Evolutionary conservation across 2,888 invertebrate genomes (phyloP).

Genomic region (Cosmia pyralina): DNA sequence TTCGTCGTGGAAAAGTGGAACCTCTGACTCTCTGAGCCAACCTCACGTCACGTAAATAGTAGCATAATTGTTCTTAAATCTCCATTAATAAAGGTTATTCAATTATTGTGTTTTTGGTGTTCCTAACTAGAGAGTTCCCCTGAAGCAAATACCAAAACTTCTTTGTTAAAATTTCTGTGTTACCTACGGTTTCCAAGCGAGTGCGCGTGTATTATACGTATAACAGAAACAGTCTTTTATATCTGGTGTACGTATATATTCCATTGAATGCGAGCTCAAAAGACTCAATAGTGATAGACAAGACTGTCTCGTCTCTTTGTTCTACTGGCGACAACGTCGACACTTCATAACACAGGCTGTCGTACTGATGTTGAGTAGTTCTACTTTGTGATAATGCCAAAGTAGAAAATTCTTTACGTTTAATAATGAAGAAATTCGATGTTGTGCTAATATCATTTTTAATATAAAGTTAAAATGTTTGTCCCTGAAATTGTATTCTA

Average conservation of each 20-base stretch:
- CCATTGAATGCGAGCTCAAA: constrained; percentile 40
- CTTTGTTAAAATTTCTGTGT: constrained; percentile 16
- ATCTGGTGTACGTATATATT: constrained; percentile 6
- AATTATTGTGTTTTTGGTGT: background rate
- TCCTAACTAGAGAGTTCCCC: background rate
- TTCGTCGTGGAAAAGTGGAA: background rate
- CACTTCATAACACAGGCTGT: constrained; percentile 37
- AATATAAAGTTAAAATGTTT: background rate
- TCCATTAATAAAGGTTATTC: background rate
- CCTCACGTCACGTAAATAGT: too few relatives aligned
- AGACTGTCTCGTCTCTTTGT: constrained; percentile 38
- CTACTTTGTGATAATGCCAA: constrained; percentile 22
- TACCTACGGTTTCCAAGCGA: constrained; percentile 27
- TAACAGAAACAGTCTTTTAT: constrained; percentile 48
- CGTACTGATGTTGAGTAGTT: constrained; percentile 15
- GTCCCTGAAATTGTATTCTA: constrained; percentile 23
- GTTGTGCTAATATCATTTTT: background rate
- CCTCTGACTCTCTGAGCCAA: too few relatives aligned
- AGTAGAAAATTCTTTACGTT: constrained; percentile 2
- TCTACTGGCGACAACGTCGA: constrained; percentile 19
- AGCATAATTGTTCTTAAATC: background rate
- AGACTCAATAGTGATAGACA: constrained; percentile 43
- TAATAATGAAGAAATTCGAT: background rate
- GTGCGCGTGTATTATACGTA: constrained; percentile 28
- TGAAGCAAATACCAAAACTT: background rate